These are phyloP conservation scores for Drosophila funebris DNA, from an alignment of 1,140 invertebrate species.

Conservation along the genomic window DNA sequence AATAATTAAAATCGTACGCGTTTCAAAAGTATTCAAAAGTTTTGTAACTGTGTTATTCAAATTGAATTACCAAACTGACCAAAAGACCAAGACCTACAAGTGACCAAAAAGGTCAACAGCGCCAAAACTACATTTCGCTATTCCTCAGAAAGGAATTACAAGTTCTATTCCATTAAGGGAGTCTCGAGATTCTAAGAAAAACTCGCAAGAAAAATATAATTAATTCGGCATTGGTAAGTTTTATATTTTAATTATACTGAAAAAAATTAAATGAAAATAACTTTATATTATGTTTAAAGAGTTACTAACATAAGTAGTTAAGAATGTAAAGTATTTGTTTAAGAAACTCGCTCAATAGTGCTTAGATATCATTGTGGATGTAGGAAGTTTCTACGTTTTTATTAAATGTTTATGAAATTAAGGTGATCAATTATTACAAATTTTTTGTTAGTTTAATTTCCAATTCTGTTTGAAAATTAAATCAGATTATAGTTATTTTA, in stretches of 20 bases:
- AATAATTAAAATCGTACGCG: neutral
- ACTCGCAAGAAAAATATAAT: neutral
- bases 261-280: too few relatives aligned
- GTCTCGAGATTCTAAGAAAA: neutral
- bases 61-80: conserved; percentile 6
- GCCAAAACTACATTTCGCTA: neutral
- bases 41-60: conserved; percentile 3
- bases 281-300: too few relatives aligned
- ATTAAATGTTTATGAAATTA: too few relatives aligned
- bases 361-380: too few relatives aligned
- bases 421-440: too few relatives aligned
- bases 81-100: neutral
- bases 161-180: neutral
- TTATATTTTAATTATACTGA: neutral
- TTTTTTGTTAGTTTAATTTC: too few relatives aligned
- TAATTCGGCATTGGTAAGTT: neutral
- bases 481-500: too few relatives aligned
- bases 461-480: too few relatives aligned
- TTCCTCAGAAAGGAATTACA: neutral
- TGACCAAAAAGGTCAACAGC: neutral
- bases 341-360: too few relatives aligned
- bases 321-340: too few relatives aligned
- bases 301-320: too few relatives aligned
- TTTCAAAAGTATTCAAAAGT: conserved; percentile 21
- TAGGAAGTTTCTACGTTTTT: too few relatives aligned